phyloP scores from a whole-genome alignment of 2,888 invertebrate genomes.

The Trachelus stipa region DNA sequence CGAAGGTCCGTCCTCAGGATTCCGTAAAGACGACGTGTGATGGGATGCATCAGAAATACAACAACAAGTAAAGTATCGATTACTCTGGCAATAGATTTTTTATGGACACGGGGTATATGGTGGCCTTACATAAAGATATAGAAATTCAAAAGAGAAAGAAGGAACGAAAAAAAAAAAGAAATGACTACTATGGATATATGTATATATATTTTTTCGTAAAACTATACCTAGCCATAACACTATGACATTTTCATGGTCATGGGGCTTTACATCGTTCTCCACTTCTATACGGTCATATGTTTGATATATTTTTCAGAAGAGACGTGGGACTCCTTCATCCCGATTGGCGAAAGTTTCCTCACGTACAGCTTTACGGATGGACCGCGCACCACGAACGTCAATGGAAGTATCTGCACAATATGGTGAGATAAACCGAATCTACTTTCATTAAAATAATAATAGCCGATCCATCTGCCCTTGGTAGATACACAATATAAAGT shows the following conservation, averaged over 20 bases:
- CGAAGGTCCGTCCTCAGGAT: background rate
- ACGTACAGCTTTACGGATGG: conserved; percentile 21
- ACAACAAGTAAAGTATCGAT: background rate
- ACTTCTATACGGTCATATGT: background rate
- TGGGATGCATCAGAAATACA: background rate
- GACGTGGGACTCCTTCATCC: conserved; percentile 15
- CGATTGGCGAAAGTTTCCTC: conserved; percentile 22
- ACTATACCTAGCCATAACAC: background rate
- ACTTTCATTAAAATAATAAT: background rate
- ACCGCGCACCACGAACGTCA: conserved; percentile 20
- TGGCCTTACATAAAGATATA: background rate
- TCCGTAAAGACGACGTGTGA: background rate
- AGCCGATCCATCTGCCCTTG: background rate
- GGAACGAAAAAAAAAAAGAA: background rate
- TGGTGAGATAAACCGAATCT: conserved; percentile 8
- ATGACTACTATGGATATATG: no score
- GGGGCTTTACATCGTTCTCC: background rate
- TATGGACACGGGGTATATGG: background rate
- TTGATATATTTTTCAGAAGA: conserved; percentile 5
- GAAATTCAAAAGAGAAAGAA: background rate
- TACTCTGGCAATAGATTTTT: background rate
- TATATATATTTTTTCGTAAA: background rate
- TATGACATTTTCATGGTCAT: background rate
- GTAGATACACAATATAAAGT: background rate
- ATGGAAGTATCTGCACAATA: conserved; percentile 10